Evolutionary conservation across 2,113 vertebrate genomes (phyloP).

Genomic region (Cariama cristata): DNA sequence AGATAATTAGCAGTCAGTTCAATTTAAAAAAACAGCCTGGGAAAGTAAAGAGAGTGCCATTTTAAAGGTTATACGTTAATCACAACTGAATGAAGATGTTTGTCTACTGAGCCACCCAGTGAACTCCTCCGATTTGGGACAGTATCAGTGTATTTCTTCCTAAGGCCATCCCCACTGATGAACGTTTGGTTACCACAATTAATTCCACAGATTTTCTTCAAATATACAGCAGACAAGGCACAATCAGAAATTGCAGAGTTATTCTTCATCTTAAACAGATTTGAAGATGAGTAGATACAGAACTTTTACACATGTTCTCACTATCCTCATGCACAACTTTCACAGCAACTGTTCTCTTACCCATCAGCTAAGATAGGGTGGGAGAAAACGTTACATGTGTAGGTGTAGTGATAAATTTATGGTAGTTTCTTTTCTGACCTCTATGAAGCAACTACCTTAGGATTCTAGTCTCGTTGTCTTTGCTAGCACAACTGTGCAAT

Average conservation of each 20-base stretch:
- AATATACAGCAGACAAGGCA: not conserved
- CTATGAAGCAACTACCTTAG: not conserved
- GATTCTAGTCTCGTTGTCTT: not conserved
- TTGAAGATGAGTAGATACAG: not conserved
- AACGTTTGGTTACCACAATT: not conserved
- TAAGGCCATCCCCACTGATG: not conserved
- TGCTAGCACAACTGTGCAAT: not conserved
- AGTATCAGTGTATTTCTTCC: not conserved
- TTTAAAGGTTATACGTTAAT: slow-evolving; percentile 6
- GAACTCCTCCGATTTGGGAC: not conserved
- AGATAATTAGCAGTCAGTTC: not conserved
- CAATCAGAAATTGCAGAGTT: not conserved
- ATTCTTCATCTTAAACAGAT: not conserved
- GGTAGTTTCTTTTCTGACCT: not conserved
- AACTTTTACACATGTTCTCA: not conserved
- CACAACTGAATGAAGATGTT: not conserved
- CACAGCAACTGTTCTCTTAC: not conserved
- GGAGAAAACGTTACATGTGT: not conserved
- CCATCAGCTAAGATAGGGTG: not conserved
- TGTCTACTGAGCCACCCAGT: not conserved
- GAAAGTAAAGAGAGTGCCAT: not conserved
- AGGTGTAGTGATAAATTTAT: not conserved
- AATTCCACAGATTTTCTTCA: not conserved
- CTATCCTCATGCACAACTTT: not conserved
- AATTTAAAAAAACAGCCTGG: not conserved